These are phyloP conservation scores for Asbolus verrucosus DNA, from an alignment of 1,140 invertebrate genomes.

Conservation along the genomic window DNA sequence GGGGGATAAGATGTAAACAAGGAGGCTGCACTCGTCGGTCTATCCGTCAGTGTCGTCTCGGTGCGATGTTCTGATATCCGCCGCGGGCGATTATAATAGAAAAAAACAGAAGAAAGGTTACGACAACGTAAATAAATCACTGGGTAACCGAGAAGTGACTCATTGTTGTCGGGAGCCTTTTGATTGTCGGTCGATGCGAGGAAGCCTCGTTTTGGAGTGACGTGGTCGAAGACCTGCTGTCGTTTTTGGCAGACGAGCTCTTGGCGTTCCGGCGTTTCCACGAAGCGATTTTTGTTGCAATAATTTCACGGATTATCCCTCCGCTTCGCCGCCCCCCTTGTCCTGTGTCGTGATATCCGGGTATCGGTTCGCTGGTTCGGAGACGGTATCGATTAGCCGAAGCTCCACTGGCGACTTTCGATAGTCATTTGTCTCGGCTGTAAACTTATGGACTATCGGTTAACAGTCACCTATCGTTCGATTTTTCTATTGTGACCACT, in stretches of 20 bases:
- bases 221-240: too few relatives aligned
- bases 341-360: slow-evolving; percentile 14
- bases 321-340: neutral
- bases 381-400: slow-evolving; percentile 20
- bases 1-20: too few relatives aligned
- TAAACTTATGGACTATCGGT: slow-evolving; percentile 22
- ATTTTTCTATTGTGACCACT: slow-evolving; percentile 7
- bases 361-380: slow-evolving; percentile 11
- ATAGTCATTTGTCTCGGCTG: slow-evolving; percentile 22
- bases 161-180: too few relatives aligned
- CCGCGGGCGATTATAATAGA: neutral
- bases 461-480: slow-evolving; percentile 6
- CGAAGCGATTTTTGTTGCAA: slow-evolving; percentile 6
- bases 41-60: neutral
- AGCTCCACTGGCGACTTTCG: slow-evolving; percentile 23
- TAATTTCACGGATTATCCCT: slow-evolving; percentile 1
- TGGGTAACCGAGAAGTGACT: neutral
- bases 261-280: neutral
- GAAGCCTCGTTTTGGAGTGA: neutral
- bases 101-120: slow-evolving; percentile 7
- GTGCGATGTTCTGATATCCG: slow-evolving; percentile 1
- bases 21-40: neutral
- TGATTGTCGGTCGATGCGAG: neutral
- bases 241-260: neutral
- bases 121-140: slow-evolving; percentile 4